phyloP scores from a whole-genome alignment of 2,888 invertebrate genomes.

The Lasioglossum oenotherae region DNA sequence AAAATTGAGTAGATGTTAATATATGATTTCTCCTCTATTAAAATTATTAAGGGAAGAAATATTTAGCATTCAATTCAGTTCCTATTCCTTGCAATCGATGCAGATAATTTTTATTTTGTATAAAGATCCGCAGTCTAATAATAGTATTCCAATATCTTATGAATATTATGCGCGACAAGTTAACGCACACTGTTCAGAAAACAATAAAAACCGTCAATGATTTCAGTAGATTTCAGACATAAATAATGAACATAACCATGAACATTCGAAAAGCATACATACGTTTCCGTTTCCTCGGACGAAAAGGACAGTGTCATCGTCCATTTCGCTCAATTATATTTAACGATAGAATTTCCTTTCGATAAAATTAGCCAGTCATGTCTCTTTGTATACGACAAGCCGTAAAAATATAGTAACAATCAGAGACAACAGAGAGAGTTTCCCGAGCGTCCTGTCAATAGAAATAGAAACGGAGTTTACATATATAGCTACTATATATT shows the following conservation, averaged over 20 bases:
- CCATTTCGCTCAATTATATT: slow-evolving; percentile 66
- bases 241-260: not conserved
- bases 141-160: not conserved
- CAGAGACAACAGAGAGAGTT: not conserved
- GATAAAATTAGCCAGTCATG: slow-evolving; percentile 37
- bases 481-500: not conserved
- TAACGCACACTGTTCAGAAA: not conserved
- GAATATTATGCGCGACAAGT: no score
- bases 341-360: not conserved
- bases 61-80: no score
- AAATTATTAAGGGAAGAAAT: no score
- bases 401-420: slow-evolving; percentile 6
- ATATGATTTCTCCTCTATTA: no score
- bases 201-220: not conserved
- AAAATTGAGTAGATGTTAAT: no score
- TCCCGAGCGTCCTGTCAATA: not conserved
- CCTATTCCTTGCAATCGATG: no score
- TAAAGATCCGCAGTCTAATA: no score
- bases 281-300: slow-evolving; percentile 73
- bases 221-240: not conserved
- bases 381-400: slow-evolving; percentile 23
- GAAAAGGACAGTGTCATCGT: slow-evolving; percentile 75
- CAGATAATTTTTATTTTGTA: no score
- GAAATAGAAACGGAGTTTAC: not conserved
- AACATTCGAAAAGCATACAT: slow-evolving; percentile 42